Conservation (phyloP, 1,140 invertebrate species). For the Rhopalosiphum maidis region DNA sequence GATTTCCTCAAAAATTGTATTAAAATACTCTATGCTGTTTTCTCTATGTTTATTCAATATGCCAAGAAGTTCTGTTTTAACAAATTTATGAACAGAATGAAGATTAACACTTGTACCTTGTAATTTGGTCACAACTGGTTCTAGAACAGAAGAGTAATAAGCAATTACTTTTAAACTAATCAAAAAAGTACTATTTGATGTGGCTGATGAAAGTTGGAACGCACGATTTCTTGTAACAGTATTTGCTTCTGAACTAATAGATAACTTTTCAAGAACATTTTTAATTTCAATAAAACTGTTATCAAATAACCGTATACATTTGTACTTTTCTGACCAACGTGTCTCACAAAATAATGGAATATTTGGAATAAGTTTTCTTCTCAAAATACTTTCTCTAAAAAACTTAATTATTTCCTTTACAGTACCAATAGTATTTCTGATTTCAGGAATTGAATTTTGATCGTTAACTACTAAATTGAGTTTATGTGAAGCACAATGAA, state of each 20-base stretch:
- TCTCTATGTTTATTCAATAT: conserved; percentile 5
- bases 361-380: too few relatives aligned
- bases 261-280: conserved; percentile 11
- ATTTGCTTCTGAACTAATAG: conserved; percentile 12
- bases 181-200: conserved; percentile 8
- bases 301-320: neutral
- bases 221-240: conserved; percentile 14
- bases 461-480: conserved; percentile 16
- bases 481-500: conserved; percentile 56
- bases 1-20: conserved; percentile 27
- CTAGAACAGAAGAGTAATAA: conserved; percentile 5
- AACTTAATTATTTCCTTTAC: neutral
- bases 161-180: conserved; percentile 25
- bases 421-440: neutral
- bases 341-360: neutral
- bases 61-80: conserved; percentile 6
- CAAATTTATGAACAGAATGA: conserved; percentile 24
- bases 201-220: conserved; percentile 21
- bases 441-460: neutral
- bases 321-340: neutral
- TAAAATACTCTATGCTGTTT: neutral
- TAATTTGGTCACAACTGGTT: conserved; percentile 14
- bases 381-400: too few relatives aligned
- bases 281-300: neutral
- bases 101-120: conserved; percentile 12